Base-by-base conservation (phyloP, 2,888 invertebrate genomes). In the Vandiemenella viatica region DNA sequence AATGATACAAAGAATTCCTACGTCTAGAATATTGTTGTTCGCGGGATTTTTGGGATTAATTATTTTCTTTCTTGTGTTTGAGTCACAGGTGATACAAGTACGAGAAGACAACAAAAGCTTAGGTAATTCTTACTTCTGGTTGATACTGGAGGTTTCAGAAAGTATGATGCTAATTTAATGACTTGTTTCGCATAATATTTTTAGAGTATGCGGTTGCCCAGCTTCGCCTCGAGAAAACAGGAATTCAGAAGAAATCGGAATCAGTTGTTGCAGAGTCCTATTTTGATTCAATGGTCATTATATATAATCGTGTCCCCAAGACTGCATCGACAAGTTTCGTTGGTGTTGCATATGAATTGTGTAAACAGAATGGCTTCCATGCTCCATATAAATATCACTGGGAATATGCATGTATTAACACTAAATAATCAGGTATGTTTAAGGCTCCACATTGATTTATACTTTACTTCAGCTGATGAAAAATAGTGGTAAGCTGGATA, bases 271-370 rank as follows among this genome's bases (percentile, higher is more conserved):
- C 44, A 15, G 16, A 10, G 7, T 13, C 18, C 20, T 38, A 21
- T 20, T 23, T 37, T 16, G 41, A 85, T 61, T 77, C 84, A 61
- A 63, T 83, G 54, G 78, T 93, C 44, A 76, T 96, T 53, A 83
- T 96, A 58, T 96, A 96, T 67, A 96, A 96, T 67, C 77, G 96
- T 60, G 92, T 96, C 50, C 96, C 96, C 7, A 96, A 96, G 70
- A 96, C 96, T 23, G 96, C 90, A 15, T 95, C 95, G 17, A 96
- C 96, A 7, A 92, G 92, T 68, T 91, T 96, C 64, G 90, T 90
- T 55, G 90, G 90, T 51, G 79, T 91, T 51, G 87, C 87, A 0
- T 91, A 92, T 61, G 71, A 72, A 49, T 61, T 74, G 23, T 73
- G 72, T 56, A 58, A 61, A 13, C 46, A 53, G 20, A 82, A 77